Evolutionary conservation across 2,888 invertebrate species (phyloP), one percentile per base, ranked within the genome.

Genomic region (Drosophila bunnanda): DNA sequence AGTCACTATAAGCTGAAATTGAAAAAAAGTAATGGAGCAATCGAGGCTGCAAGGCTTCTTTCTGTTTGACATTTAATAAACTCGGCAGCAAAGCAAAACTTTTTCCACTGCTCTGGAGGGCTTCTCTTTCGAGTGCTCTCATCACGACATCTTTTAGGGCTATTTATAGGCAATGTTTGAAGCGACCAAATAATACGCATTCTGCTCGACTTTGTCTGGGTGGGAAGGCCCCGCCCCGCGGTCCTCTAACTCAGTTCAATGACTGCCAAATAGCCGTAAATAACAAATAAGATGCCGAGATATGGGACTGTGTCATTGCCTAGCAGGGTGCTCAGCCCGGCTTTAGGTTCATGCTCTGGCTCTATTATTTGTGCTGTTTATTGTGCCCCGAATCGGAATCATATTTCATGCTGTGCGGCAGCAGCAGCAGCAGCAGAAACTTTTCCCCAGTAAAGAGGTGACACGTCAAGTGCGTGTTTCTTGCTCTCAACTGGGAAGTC

Each of bases 241-340:
- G n/a, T 46, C 57, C 52, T 64, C 66, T 48, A 55, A 39, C 56
- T 34, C 78, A 76, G 82, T 88, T 83, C 86, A 83, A 75, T 88
- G 88, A 86, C 86, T 77, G 76, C 67, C 73, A 75, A 76, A 82
- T 82, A 70, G 86, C 76, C 88, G 88, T 78, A 78, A 85, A 82
- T 76, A 82, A 82, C 65, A 66, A 67, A 74, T 34, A 34, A 60
- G 34, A 62, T 36, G 32, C 10, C 50, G n/a, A 67, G 52, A 62
- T 56, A 44, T 71, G 53, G 32, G 50, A 44, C 56, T 34, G 50
- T 52, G 61, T 44, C 60, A 61, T 60, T 28, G 61, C 61, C 61
- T 38, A 15, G 34, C 38, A 36, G 50, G 50, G 34, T 15, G 32
- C 34, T 50, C 20, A 9, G 41, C 20, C 12, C 7, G 30, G 22